phyloP scores from a whole-genome alignment of 2,113 vertebrate species.

The Chloebia gouldiae region DNA sequence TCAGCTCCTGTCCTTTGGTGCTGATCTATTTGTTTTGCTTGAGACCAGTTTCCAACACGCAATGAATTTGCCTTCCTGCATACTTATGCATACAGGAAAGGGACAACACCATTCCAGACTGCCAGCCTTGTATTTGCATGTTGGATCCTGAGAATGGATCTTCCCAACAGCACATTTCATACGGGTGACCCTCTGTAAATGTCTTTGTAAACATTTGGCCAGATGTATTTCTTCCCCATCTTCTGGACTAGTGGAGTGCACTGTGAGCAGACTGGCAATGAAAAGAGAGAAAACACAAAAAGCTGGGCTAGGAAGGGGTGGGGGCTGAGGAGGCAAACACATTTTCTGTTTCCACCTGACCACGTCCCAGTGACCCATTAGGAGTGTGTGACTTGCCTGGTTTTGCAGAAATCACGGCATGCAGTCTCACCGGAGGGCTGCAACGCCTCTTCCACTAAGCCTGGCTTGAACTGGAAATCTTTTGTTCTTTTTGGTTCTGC shows the following conservation, averaged over 20 bases:
- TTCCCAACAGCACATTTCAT: rapidly evolving
- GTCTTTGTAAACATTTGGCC: background rate
- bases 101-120: background rate
- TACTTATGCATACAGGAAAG: background rate
- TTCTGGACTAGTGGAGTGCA: background rate
- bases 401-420: background rate
- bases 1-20: background rate
- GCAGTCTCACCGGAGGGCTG: background rate
- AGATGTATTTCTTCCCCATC: background rate
- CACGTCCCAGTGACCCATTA: conserved; percentile 26
- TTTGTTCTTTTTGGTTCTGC: conserved; percentile 13
- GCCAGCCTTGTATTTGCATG: background rate
- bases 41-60: background rate
- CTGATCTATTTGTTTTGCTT: background rate
- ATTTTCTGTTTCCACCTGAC: conserved; percentile 37
- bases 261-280: rapidly evolving
- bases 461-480: background rate
- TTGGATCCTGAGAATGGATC: background rate
- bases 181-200: background rate
- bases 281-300: background rate
- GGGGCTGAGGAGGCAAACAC: background rate
- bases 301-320: background rate
- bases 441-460: background rate
- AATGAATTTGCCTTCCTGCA: background rate
- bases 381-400: background rate